Evolutionary conservation across 2,888 invertebrate species (phyloP).

Genomic region (Crematogaster levior): DNA sequence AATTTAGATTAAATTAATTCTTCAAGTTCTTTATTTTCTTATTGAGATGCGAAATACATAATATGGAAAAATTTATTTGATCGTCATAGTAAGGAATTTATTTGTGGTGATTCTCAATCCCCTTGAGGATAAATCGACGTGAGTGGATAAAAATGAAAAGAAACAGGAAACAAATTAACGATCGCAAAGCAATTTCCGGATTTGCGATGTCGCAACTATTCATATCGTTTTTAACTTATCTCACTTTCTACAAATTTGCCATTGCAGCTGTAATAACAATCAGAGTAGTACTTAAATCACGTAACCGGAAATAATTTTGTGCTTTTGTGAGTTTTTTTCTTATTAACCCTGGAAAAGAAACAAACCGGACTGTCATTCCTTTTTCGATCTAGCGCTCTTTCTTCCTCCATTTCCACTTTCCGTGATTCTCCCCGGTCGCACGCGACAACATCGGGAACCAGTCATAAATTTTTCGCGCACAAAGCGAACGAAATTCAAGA

Average conservation of each 20-base stretch:
- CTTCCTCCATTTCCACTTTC: slow-evolving; percentile 16
- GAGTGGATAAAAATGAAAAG: background rate
- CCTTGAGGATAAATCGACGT: background rate
- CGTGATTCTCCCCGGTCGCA: slow-evolving; percentile 60
- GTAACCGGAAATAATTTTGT: slow-evolving; percentile 43
- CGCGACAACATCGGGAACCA: slow-evolving; percentile 67
- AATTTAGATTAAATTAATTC: background rate
- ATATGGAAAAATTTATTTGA: background rate
- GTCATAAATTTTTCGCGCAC: slow-evolving; percentile 66
- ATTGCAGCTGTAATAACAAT: slow-evolving; percentile 11
- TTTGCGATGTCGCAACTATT: background rate
- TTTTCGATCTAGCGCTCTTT: background rate
- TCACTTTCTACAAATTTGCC: background rate
- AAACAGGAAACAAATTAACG: background rate
- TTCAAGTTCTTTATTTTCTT: background rate
- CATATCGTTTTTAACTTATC: slow-evolving; percentile 15
- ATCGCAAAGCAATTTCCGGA: slow-evolving; percentile 1
- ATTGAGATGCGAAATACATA: background rate
- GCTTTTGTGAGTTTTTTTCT: slow-evolving; percentile 22
- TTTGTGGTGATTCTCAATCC: background rate
- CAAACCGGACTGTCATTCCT: slow-evolving; percentile 19
- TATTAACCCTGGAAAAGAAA: slow-evolving; percentile 10
- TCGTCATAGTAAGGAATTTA: background rate
- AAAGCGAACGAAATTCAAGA: slow-evolving; percentile 74
- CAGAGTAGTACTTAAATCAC: slow-evolving; percentile 13